Conservation (phyloP, 2,797 vertebrate species). For the Rhadinocentrus ornatus region DNA sequence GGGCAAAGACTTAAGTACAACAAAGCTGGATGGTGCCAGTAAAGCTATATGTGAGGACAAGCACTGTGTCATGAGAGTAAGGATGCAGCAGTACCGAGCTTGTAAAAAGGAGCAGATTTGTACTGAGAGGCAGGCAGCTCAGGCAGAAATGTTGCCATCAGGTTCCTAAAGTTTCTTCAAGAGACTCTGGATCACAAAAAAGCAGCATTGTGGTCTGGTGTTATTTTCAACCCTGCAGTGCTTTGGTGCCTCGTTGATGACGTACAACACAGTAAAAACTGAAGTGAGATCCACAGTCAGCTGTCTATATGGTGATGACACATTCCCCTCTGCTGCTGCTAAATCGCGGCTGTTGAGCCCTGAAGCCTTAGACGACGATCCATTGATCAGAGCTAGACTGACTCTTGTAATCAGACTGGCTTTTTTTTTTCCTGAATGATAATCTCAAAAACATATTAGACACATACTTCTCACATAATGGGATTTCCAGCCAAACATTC, state of each 20-base stretch:
- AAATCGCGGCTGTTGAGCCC: constrained; percentile 31
- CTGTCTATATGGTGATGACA: constrained; percentile 66
- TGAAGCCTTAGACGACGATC: constrained; percentile 48
- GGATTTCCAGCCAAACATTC: constrained; percentile 38
- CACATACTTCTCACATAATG: constrained; percentile 3
- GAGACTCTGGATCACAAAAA: constrained; percentile 30
- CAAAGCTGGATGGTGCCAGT: constrained; percentile 17
- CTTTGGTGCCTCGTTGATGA: constrained; percentile 50
- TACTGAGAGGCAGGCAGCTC: constrained; percentile 3
- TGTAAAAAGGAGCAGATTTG: constrained; percentile 32
- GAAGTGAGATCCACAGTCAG: constrained; percentile 56
- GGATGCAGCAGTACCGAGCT: constrained; percentile 16
- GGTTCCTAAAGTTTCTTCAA: constrained; percentile 19
- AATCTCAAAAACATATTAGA: constrained; percentile 13
- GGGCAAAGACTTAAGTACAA: constrained; percentile 30
- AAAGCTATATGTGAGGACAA: neutral
- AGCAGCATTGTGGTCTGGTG: constrained; percentile 33
- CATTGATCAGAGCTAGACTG: constrained; percentile 42
- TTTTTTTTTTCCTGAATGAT: constrained; percentile 18
- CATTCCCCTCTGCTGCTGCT: constrained; percentile 63
- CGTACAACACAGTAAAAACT: constrained; percentile 54
- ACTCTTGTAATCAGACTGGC: constrained; percentile 23
- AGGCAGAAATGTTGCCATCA: neutral
- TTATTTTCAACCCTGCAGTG: constrained; percentile 14
- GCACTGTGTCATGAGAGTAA: constrained; percentile 16